These are phyloP conservation scores for Leucopsar rothschildi DNA, from an alignment of 2,113 vertebrate species.

Conservation along the genomic window DNA sequence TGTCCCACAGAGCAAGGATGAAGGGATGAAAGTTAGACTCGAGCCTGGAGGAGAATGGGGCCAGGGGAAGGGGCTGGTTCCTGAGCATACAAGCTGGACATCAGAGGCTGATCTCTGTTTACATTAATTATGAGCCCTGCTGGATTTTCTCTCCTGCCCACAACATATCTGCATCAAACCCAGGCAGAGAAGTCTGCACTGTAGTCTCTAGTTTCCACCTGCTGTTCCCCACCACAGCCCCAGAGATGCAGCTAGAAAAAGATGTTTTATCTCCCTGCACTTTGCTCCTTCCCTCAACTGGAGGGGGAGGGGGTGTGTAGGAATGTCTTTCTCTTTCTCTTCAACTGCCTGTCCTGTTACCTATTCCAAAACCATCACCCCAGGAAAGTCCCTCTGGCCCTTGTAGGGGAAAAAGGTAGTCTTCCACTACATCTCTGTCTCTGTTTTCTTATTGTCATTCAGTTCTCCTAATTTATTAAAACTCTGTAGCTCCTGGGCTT, in stretches of 20 bases:
- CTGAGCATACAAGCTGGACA: too few relatives aligned
- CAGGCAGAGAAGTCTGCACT: fast-evolving
- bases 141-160: neutral
- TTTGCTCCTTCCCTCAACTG: neutral
- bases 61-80: neutral
- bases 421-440: neutral
- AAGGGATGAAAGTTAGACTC: neutral
- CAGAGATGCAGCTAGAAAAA: fast-evolving
- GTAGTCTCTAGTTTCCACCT: neutral
- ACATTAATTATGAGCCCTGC: neutral
- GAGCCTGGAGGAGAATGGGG: neutral
- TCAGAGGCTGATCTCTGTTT: neutral
- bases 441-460: neutral
- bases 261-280: neutral
- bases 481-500: neutral
- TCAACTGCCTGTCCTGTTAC: neutral
- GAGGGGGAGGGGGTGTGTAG: fast-evolving
- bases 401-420: neutral
- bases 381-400: neutral
- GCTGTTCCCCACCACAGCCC: neutral
- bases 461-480: neutral
- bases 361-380: neutral
- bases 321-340: neutral
- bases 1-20: fast-evolving
- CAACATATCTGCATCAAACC: neutral